These are phyloP conservation scores for Laupala kohalensis DNA, from an alignment of 1,140 invertebrate species.

Conservation along the genomic window DNA sequence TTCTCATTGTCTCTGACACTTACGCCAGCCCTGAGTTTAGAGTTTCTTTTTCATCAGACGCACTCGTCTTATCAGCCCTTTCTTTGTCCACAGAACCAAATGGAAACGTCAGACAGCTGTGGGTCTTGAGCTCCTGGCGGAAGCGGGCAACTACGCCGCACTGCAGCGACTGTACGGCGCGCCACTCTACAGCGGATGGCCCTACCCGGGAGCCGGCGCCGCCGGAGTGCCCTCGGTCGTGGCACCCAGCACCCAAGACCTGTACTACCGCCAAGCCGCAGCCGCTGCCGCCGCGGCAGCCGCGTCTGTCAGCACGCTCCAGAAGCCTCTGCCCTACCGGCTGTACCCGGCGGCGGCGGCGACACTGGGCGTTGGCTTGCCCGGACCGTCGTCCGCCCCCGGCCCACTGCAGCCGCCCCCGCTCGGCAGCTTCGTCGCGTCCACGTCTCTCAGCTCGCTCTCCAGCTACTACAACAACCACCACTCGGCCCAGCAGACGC, in stretches of 20 bases:
- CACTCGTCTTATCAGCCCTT: no score
- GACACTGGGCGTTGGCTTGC: constrained; percentile 29
- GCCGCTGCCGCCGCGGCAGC: constrained; percentile 46
- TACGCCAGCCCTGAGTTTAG: no score
- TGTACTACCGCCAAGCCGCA: constrained; percentile 66
- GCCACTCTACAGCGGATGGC: constrained; percentile 37
- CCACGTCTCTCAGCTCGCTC: constrained; percentile 40
- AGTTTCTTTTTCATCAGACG: no score
- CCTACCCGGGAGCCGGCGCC: constrained; percentile 42
- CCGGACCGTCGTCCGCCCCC: constrained; percentile 27
- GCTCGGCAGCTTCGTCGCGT: constrained; percentile 39
- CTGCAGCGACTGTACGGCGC: constrained; percentile 83
- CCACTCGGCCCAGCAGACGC: constrained; percentile 25
- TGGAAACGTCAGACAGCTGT: constrained; percentile 99
- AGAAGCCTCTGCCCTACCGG: constrained; percentile 77
- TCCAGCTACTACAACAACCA: constrained; percentile 42
- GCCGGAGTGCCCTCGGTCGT: constrained; percentile 31
- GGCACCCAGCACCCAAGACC: constrained; percentile 50
- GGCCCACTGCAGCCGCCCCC: constrained; percentile 31
- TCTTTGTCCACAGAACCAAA: constrained; percentile 74
- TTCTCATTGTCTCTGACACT: no score
- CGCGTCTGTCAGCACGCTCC: constrained; percentile 58
- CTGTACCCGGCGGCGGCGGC: constrained; percentile 47
- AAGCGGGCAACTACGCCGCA: constrained; percentile 92
- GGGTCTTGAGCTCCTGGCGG: constrained; percentile 86